Conservation (phyloP, 2,113 vertebrate species). For the Oryctolagus cuniculus region mOryCun1.1 NC_091433.1:29695501-29696000, state of each 20-base stretch:
- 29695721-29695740: background rate
- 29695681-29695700: background rate
- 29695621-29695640: too few species aligned
- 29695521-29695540: too few species aligned
- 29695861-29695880: background rate
- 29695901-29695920: background rate
- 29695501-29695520: too few species aligned
- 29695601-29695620: too few species aligned
- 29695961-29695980: background rate
- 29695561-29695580: too few species aligned
- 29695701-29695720: background rate
- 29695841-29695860: background rate
- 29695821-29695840: background rate
- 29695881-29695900: too few species aligned
- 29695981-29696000: background rate
- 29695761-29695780: background rate
- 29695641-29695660: too few species aligned
- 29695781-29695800: background rate
- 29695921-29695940: background rate
- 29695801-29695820: background rate
- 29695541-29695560: too few species aligned
- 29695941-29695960: background rate
- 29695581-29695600: too few species aligned
- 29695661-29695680: too few species aligned
- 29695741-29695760: background rate